These are phyloP conservation scores for Drosophila navojoa DNA, from an alignment of 1,140 invertebrate species.

Conservation along the genomic window DNA sequence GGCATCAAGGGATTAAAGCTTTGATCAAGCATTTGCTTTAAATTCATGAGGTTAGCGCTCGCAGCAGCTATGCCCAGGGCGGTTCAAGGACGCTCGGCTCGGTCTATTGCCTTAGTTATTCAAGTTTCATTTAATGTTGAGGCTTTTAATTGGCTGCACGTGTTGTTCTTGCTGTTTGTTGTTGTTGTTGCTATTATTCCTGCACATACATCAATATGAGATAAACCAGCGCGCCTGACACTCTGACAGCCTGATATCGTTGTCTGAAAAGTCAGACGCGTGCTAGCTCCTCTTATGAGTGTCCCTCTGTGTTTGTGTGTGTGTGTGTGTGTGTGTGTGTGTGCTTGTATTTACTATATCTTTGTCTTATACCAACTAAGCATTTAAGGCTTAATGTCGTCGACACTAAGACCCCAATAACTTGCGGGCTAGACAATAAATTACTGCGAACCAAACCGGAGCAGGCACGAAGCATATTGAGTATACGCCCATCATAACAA, in stretches of 20 bases:
- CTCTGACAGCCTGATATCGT: conserved; percentile 49
- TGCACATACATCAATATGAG: conserved; percentile 65
- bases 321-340: background rate
- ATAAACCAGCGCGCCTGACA: conserved; percentile 63
- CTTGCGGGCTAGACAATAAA: conserved; percentile 70
- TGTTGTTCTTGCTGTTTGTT: conserved; percentile 16
- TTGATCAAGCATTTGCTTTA: conserved; percentile 76
- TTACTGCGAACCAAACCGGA: conserved; percentile 46
- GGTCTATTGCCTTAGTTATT: conserved; percentile 45
- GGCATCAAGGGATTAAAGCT: conserved; percentile 72
- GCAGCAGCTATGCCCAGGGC: conserved; percentile 2
- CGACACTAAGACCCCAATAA: conserved; percentile 75
- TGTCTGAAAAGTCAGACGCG: conserved; percentile 53
- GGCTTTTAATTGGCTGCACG: conserved; percentile 60
- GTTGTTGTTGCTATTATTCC: conserved; percentile 7
- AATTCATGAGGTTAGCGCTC: conserved; percentile 54
- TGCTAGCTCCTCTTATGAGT: conserved; percentile 20
- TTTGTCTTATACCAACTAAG: conserved; percentile 34
- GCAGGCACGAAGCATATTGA: conserved; percentile 54
- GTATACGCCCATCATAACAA: conserved; percentile 20
- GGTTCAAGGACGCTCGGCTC: conserved; percentile 51
- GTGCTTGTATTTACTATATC: conserved; percentile 18
- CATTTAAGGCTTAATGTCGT: conserved; percentile 68
- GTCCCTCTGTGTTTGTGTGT: background rate
- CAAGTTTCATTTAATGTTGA: conserved; percentile 64